These are phyloP conservation scores for Montipora capitata DNA, from an alignment of 92 coral and sea anemone species.

Conservation along the genomic window DNA sequence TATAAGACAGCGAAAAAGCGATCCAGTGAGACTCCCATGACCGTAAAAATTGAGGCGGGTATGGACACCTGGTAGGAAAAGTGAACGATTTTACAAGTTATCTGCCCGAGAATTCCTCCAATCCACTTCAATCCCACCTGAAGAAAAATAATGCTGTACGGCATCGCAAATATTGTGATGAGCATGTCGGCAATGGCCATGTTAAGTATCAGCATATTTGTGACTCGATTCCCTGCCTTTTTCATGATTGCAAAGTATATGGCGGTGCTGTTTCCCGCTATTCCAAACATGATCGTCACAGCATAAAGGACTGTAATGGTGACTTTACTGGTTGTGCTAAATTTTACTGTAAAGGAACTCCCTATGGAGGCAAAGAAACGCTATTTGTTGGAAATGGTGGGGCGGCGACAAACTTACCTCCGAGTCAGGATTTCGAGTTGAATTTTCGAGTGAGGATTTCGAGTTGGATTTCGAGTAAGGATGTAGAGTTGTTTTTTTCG, in stretches of 20 bases:
- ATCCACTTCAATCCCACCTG: slow-evolving; percentile 72
- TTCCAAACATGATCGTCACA: slow-evolving; percentile 10
- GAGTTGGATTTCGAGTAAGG: too few species aligned
- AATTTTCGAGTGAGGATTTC: too few species aligned
- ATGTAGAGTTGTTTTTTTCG: too few species aligned
- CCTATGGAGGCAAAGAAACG: too few species aligned
- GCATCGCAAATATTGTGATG: slow-evolving; percentile 78
- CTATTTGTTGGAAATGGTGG: too few species aligned
- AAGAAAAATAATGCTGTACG: slow-evolving; percentile 62
- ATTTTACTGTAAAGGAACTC: neutral
- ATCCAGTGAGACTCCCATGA: slow-evolving; percentile 72
- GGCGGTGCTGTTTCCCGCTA: slow-evolving; percentile 12
- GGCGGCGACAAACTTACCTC: too few species aligned
- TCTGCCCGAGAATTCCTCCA: slow-evolving; percentile 74
- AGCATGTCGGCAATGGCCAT: slow-evolving; percentile 88
- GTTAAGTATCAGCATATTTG: slow-evolving; percentile 58
- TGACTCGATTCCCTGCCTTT: slow-evolving; percentile 40
- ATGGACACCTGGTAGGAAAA: slow-evolving; percentile 82
- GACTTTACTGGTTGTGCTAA: slow-evolving; percentile 8
- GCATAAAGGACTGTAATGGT: slow-evolving; percentile 14
- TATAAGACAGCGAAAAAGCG: slow-evolving; percentile 81
- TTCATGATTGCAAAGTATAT: slow-evolving; percentile 14
- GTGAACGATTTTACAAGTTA: slow-evolving; percentile 82
- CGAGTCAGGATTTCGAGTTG: too few species aligned
- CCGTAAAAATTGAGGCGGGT: slow-evolving; percentile 80